Conservation (phyloP, 1,140 invertebrate genomes). For the Cydia fagiglandana region DNA sequence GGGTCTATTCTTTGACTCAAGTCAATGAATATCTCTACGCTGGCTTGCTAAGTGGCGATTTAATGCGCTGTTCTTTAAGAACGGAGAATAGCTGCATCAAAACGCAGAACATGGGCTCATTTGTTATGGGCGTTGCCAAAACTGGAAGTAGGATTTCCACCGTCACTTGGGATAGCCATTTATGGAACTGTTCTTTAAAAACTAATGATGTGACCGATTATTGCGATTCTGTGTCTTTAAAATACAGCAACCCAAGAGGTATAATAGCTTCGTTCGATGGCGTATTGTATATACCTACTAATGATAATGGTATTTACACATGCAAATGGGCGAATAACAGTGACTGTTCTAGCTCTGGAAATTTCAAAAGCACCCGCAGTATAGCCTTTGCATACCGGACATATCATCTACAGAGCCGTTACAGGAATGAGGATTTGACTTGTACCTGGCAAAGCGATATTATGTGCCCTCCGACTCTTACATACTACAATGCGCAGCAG, state of each 20-base stretch:
- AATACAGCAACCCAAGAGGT: too few species aligned
- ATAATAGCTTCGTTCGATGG: not conserved
- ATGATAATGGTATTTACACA: not conserved
- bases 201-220: not conserved
- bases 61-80: slow-evolving; percentile 5
- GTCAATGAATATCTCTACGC: not conserved
- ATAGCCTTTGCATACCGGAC: not conserved
- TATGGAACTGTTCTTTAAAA: not conserved
- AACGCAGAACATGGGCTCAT: not conserved
- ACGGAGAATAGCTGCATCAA: not conserved
- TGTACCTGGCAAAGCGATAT: not conserved
- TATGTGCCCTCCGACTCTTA: not conserved
- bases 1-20: not conserved
- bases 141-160: not conserved
- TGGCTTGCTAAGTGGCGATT: not conserved
- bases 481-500: not conserved
- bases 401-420: not conserved
- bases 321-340: not conserved
- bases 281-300: not conserved
- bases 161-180: not conserved
- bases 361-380: not conserved
- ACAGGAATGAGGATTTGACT: not conserved
- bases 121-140: not conserved
- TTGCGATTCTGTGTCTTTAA: not conserved
- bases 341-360: not conserved